phyloP scores from a whole-genome alignment of 2,888 invertebrate species.

The Ochropleura leucogaster region DNA sequence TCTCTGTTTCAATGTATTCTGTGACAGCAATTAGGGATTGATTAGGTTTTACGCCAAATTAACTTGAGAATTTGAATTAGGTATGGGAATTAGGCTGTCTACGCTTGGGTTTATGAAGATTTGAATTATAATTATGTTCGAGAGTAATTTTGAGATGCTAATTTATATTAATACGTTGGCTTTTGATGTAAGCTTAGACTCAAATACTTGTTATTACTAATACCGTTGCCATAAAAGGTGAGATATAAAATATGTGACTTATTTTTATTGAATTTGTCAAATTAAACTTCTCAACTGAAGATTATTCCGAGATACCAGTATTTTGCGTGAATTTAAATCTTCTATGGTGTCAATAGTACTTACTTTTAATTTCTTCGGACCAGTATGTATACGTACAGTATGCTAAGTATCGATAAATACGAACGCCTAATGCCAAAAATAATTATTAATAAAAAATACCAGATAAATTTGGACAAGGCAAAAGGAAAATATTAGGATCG shows the following conservation, averaged over 20 bases:
- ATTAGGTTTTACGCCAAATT: constrained; percentile 50
- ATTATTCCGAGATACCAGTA: not conserved
- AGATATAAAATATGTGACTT: not conserved
- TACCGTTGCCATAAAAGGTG: not conserved
- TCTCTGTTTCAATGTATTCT: constrained; percentile 1
- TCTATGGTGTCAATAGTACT: too few relatives aligned
- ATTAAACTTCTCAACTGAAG: not conserved
- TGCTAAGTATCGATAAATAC: too few relatives aligned
- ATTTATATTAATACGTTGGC: constrained; percentile 24
- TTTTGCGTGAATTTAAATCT: not conserved
- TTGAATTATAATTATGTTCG: constrained; percentile 39
- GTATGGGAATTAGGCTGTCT: constrained; percentile 23
- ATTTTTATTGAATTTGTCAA: not conserved
- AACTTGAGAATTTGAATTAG: constrained; percentile 35
- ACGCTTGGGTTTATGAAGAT: constrained; percentile 28
- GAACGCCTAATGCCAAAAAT: too few relatives aligned
- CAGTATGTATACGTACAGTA: not conserved
- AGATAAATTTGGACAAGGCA: too few relatives aligned
- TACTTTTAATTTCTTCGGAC: not conserved
- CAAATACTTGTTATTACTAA: not conserved
- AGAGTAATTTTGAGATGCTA: constrained; percentile 32
- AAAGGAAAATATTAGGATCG: too few relatives aligned
- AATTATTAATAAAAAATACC: too few relatives aligned
- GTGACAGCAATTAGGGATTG: constrained; percentile 35
- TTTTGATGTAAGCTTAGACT: constrained; percentile 8